Percentiles rank a stretch among this genome's conserved stretches.
These are phyloP conservation scores for Mythimna ferrago DNA, from an alignment of 2,888 invertebrate genomes.

Conservation along the genomic window DNA sequence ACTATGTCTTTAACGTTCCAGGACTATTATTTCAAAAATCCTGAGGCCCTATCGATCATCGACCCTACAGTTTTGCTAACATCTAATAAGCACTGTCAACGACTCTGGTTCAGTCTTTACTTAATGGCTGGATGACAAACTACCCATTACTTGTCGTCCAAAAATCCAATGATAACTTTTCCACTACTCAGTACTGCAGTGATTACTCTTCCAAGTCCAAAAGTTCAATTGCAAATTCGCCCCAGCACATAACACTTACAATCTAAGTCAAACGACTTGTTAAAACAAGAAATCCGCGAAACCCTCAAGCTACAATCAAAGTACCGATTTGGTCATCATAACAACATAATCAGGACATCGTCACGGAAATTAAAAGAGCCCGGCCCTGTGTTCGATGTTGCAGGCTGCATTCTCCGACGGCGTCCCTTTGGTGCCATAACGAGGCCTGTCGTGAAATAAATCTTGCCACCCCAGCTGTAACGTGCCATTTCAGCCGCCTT, in stretches of 20 bases:
- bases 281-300: constrained; percentile 5
- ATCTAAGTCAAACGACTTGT: neutral
- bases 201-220: neutral
- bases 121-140: too few relatives aligned
- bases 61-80: too few relatives aligned
- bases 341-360: constrained; percentile 43
- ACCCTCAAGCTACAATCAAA: constrained; percentile 17
- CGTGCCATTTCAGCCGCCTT: constrained; percentile 81
- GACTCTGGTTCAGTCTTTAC: too few relatives aligned
- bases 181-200: neutral
- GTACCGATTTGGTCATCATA: constrained; percentile 23
- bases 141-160: too few relatives aligned
- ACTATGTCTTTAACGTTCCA: too few relatives aligned
- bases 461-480: constrained; percentile 84
- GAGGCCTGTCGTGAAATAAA: constrained; percentile 88
- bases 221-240: constrained; percentile 1
- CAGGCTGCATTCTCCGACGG: constrained; percentile 82
- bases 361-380: constrained; percentile 50
- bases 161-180: neutral
- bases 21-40: too few relatives aligned
- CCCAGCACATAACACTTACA: constrained; percentile 5
- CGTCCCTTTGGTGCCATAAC: constrained; percentile 88
- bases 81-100: too few relatives aligned
- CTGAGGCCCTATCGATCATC: too few relatives aligned
- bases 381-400: constrained; percentile 70